Base-by-base conservation (phyloP, 2,888 invertebrate genomes). In the Archaeoteleia sp. region DNA sequence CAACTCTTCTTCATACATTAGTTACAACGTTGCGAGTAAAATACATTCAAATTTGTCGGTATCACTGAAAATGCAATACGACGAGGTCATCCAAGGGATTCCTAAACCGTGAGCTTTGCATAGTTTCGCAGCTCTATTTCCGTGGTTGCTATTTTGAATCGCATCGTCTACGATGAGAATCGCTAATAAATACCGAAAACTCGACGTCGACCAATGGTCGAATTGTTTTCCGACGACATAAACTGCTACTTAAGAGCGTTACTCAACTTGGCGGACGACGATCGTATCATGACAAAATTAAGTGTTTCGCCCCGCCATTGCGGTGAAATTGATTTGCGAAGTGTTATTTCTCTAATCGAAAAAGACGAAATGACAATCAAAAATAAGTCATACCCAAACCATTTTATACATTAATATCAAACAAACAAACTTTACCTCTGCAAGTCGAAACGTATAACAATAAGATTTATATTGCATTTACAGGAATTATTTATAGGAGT, bases 181-280 rank as follows among this genome's bases (percentile, higher is more conserved):
- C 43, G 35, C 48, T 48, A 60, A 66, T 66, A 66, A 66, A 66
- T 66, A 60, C 58, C 43, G 42, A 60, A 60, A 66, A 46, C 54
- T 54, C 54, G 40, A 12, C 51, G 61, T 35, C 61, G 46, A 53
- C 55, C 55, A 51, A 55, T 61, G 45, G 30, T 49, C 34, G 61
- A 61, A 67, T 67, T 67, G 67, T 67, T 61, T 67, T 55, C 49
- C 40, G 40, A 45, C 60, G 49, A 61, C 45, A 61, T 54, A 60
- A 55, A 60, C 54, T 49, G 54, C 37, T 67, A 45, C 54, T 67
- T 67, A 48, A 60, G 12, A 60, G 23, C 23, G 60, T 55, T 58
- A 53, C 45, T 58, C 35, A 48, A 66, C 53, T 66, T 54, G 46
- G 51, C 51, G 40, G 32, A n/a, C 29, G 14, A 32, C 12, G n/a